These are phyloP conservation scores for Poeciliopsis paucimaculata DNA, from an alignment of 2,797 vertebrate species.

Conservation along the genomic window DNA sequence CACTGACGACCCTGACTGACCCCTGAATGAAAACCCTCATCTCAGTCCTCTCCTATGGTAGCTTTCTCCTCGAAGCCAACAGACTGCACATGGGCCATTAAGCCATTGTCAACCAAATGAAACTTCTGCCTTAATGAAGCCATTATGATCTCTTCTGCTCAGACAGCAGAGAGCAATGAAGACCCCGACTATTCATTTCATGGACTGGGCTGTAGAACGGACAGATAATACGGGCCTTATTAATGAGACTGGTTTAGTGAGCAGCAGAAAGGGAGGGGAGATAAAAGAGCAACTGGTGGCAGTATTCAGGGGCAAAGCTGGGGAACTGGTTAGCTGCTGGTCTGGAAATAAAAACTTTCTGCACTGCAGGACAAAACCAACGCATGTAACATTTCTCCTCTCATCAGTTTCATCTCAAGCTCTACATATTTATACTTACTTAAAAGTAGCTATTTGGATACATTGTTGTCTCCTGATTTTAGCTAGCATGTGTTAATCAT, in stretches of 20 bases:
- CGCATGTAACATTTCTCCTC: not conserved
- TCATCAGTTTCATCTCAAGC: not conserved
- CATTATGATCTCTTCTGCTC: slow-evolving; percentile 84
- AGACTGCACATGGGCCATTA: slow-evolving; percentile 81
- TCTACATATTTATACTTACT: not conserved
- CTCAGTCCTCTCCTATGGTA: slow-evolving; percentile 71
- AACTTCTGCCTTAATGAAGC: slow-evolving; percentile 88
- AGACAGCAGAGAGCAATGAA: slow-evolving; percentile 82
- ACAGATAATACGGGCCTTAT: slow-evolving; percentile 79
- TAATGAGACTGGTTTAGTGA: slow-evolving; percentile 83
- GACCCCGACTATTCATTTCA: slow-evolving; percentile 85
- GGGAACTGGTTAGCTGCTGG: slow-evolving; percentile 70
- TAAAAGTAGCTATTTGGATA: not conserved
- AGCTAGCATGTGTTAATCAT: not conserved
- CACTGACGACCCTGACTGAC: slow-evolving; percentile 80
- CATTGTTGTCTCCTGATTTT: too few relatives aligned
- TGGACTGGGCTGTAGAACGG: slow-evolving; percentile 79
- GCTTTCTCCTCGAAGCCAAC: slow-evolving; percentile 67
- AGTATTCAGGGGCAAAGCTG: slow-evolving; percentile 61
- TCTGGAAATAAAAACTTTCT: slow-evolving; percentile 23
- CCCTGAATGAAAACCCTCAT: slow-evolving; percentile 80
- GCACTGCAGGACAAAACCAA: slow-evolving; percentile 6
- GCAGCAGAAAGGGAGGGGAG: slow-evolving; percentile 64
- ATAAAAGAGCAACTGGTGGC: slow-evolving; percentile 80
- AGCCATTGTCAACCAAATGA: slow-evolving; percentile 87